Evolutionary conservation across 2,888 invertebrate genomes (phyloP).

Genomic region (Agonopterix arenella): DNA sequence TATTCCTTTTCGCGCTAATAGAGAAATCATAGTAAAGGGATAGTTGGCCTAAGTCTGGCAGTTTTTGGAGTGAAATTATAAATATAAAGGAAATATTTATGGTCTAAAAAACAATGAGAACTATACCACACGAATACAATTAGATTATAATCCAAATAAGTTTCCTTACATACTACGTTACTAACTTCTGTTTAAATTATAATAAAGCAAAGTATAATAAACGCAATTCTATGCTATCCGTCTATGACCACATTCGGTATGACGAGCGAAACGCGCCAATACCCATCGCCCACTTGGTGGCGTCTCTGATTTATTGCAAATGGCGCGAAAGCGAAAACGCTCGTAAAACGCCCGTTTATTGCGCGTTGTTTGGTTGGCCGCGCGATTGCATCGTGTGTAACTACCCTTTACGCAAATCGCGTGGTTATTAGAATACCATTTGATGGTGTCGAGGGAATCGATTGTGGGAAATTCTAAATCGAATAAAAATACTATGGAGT

Average conservation of each 20-base stretch:
- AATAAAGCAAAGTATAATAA: slow-evolving; percentile 3
- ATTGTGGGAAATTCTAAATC: too few relatives aligned
- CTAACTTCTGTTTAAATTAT: too few relatives aligned
- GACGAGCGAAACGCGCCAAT: slow-evolving; percentile 34
- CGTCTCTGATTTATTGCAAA: slow-evolving; percentile 72
- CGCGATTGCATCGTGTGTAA: slow-evolving; percentile 49
- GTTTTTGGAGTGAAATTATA: too few relatives aligned
- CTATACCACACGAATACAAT: too few relatives aligned
- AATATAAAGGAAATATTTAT: too few relatives aligned
- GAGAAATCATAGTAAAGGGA: too few relatives aligned
- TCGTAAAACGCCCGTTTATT: slow-evolving; percentile 64
- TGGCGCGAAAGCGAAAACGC: slow-evolving; percentile 73
- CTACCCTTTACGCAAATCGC: slow-evolving; percentile 44
- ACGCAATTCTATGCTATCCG: slow-evolving; percentile 27
- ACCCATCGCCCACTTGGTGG: slow-evolving; percentile 59
- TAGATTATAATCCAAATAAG: too few relatives aligned
- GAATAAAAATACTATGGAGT: too few relatives aligned
- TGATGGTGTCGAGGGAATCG: slow-evolving; percentile 19
- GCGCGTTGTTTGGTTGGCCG: slow-evolving; percentile 53
- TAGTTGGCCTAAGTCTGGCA: too few relatives aligned
- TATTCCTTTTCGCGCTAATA: too few relatives aligned
- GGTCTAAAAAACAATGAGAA: too few relatives aligned
- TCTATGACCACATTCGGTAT: slow-evolving; percentile 44
- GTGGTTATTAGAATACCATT: slow-evolving; percentile 37
- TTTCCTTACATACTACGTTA: too few relatives aligned